phyloP scores from a whole-genome alignment of 2,113 vertebrate genomes.

The Sula dactylatra region DNA sequence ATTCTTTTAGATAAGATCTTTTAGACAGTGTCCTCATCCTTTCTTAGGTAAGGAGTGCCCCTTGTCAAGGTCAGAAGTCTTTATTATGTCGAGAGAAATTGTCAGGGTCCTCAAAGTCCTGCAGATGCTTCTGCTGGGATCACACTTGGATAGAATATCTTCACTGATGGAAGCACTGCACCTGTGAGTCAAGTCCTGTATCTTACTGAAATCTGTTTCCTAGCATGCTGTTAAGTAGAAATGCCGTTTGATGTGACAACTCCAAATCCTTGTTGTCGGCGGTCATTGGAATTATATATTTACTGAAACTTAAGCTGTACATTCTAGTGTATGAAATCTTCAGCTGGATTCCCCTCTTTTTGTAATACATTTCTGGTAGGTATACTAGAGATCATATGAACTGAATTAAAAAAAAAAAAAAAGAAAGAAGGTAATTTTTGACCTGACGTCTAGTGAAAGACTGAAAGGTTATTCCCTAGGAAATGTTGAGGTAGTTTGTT shows the following conservation, averaged over 20 bases:
- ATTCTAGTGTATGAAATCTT: not conserved
- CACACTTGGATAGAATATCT: not conserved
- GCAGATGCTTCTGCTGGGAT: not conserved
- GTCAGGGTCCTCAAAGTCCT: not conserved
- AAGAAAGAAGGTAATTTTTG: not conserved
- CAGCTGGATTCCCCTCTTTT: not conserved
- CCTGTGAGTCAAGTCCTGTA: not conserved
- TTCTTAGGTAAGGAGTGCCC: not conserved
- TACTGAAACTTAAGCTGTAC: not conserved
- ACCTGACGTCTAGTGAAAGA: not conserved
- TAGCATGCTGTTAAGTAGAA: not conserved
- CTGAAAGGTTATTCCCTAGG: not conserved
- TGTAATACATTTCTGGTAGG: not conserved
- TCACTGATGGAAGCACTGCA: not conserved
- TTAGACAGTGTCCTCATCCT: not conserved
- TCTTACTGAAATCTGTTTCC: not conserved
- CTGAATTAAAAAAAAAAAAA: not conserved
- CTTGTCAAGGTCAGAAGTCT: not conserved
- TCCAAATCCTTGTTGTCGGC: not conserved
- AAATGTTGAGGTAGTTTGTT: slow-evolving; percentile 9
- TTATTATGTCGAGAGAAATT: not conserved
- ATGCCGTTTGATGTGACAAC: not conserved
- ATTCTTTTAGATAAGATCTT: not conserved
- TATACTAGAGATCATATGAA: not conserved
- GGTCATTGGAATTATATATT: not conserved